Evolutionary conservation across 2,113 vertebrate species (phyloP).

Genomic region (Gorsachius goisagi): DNA sequence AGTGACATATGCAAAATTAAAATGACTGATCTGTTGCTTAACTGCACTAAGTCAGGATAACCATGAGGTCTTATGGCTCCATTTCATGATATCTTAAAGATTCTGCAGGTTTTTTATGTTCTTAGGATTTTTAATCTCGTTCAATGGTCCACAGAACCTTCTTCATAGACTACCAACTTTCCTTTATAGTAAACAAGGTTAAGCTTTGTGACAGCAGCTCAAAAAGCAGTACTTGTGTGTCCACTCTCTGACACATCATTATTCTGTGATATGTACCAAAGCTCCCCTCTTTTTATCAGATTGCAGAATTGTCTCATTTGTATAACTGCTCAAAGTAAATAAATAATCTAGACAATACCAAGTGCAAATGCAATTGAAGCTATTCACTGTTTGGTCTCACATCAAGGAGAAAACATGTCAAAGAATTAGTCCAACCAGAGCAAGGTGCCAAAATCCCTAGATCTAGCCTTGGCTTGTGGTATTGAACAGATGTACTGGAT

Average conservation of each 20-base stretch:
- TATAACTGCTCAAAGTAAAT: constrained; percentile 47
- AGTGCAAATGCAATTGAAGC: constrained; percentile 10
- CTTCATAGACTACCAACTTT: not conserved
- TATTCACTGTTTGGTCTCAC: constrained; percentile 41
- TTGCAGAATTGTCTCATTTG: constrained; percentile 30
- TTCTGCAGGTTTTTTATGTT: not conserved
- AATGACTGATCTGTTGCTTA: not conserved
- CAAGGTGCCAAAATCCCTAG: constrained; percentile 64
- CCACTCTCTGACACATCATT: constrained; percentile 19
- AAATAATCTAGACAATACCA: constrained; percentile 46
- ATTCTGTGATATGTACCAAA: constrained; percentile 10
- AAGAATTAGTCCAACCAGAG: constrained; percentile 44
- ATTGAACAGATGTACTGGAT: constrained; percentile 57
- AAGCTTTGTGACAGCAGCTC: not conserved
- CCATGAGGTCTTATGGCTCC: not conserved
- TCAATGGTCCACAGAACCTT: not conserved
- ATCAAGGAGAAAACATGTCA: constrained; percentile 59
- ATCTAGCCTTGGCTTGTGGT: constrained; percentile 21
- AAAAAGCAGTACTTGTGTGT: not conserved
- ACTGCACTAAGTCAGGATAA: not conserved
- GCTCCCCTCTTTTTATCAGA: constrained; percentile 30
- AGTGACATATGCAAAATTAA: not conserved
- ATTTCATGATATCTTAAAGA: not conserved
- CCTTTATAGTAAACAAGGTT: not conserved
- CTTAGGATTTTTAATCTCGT: not conserved